Percentiles rank a stretch among this genome's conserved stretches.
Evolutionary conservation across 2,888 invertebrate genomes (phyloP).

Genomic region (Brachypterus glaber): DNA sequence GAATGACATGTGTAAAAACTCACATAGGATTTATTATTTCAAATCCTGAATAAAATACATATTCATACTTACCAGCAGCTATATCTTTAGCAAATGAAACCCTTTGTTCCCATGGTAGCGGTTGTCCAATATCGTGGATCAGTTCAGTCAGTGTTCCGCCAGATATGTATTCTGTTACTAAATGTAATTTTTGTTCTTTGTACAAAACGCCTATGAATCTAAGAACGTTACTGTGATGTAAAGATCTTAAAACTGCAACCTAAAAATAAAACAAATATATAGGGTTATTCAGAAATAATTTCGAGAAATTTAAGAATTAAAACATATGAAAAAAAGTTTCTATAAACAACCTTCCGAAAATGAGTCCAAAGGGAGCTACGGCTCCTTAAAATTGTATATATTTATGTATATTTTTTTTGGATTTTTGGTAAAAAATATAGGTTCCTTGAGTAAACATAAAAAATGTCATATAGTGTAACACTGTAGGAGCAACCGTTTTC

Average conservation of each 20-base stretch:
- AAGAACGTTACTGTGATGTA: conserved; percentile 83
- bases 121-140: conserved; percentile 61
- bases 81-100: conserved; percentile 85
- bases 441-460: no score
- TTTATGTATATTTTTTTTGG: no score
- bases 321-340: no score
- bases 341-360: no score
- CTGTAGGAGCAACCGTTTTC: no score
- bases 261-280: conserved; percentile 33
- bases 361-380: no score
- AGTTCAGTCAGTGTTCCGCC: conserved; percentile 84
- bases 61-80: conserved; percentile 54
- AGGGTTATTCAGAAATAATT: no score
- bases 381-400: no score
- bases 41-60: conserved; percentile 4
- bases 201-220: conserved; percentile 89
- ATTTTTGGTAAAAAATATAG: no score
- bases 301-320: no score
- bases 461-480: no score
- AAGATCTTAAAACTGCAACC: conserved; percentile 84
- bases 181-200: conserved; percentile 81
- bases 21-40: not conserved
- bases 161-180: conserved; percentile 87
- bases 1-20: no score
- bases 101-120: conserved; percentile 70